Base-by-base conservation (phyloP, 2,888 invertebrate species). In the Dasysyrphus tricinctus region DNA sequence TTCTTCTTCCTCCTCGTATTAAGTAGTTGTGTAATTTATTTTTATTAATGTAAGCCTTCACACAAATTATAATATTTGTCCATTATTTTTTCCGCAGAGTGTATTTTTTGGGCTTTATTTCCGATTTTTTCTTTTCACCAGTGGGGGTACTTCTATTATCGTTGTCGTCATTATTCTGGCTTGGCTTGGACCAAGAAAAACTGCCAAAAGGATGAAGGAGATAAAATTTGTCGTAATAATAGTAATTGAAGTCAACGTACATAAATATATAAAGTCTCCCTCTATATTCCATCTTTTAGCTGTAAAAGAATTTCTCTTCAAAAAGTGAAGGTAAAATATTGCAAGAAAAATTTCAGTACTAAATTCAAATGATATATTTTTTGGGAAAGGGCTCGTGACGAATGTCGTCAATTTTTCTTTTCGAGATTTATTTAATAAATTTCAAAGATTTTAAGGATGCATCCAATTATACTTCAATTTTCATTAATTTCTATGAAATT, bases 201-300 rank as follows among this genome's bases (percentile, higher is more conserved):
- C 63, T 80, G 67, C 80, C 80, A 80, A 80, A 75, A 81, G 70
- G 63, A 81, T 81, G 63, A 51, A 63, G 51, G 44, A 74, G 81
- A 85, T 80, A 85, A 77, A 85, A 85, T 85, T 80, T 85, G 85
- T 85, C 77, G 85, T 78, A 85, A 85, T 81, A 80, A 80, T 77
- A 80, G 78, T 85, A 85, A 85, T 85, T 80, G 85, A 78, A 74
- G 80, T 78, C 63, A 81, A 76, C 42, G 29, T 54, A 24, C 24
- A 51, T 7, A 54, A 8, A 14, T 5, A 51, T 5, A 16, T 3
- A 32, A 11, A n/a, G 29, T 29, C 4, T 19, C 1, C 75, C 65
- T 56, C 51, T 54, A 63, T 74, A 63, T 74, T 54, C 47, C 37
- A 8, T 74, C 24, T 47, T 39, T 56, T 47, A 54, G 12, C 42